Conservation (phyloP, 2,797 vertebrate species). For the Urosaurus nigricauda region DNA sequence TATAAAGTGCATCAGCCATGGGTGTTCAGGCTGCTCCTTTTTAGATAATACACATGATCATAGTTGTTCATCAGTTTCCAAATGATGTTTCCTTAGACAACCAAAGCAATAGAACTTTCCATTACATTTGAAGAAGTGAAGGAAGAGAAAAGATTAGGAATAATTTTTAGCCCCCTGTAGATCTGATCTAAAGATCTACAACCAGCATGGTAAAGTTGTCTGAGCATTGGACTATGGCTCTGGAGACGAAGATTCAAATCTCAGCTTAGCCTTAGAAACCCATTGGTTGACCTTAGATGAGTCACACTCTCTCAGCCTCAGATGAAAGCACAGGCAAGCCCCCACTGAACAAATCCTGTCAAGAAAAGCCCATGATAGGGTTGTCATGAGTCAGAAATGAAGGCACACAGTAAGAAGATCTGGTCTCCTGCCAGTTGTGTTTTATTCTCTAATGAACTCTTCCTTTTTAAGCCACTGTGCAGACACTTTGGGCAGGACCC, state of each 20-base stretch:
- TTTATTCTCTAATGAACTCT: slow-evolving; percentile 67
- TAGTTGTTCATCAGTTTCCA: neutral
- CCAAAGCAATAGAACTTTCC: neutral
- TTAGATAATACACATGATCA: neutral
- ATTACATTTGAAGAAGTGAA: neutral
- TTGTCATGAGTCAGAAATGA: too few relatives aligned
- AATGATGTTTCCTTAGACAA: slow-evolving; percentile 57
- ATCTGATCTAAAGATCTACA: slow-evolving; percentile 36
- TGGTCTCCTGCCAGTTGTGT: slow-evolving; percentile 57
- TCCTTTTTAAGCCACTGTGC: slow-evolving; percentile 68
- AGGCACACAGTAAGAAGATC: slow-evolving; percentile 11
- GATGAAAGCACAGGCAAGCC: too few relatives aligned
- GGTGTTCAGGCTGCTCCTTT: too few relatives aligned
- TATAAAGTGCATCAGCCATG: too few relatives aligned
- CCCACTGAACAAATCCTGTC: too few relatives aligned
- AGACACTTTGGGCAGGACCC: slow-evolving; percentile 71
- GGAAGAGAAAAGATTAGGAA: slow-evolving; percentile 55
- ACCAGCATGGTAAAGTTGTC: too few relatives aligned
- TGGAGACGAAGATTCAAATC: too few relatives aligned
- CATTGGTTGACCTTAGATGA: too few relatives aligned
- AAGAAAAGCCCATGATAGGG: too few relatives aligned
- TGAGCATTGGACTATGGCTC: too few relatives aligned
- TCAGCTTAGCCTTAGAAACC: too few relatives aligned
- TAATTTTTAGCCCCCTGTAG: slow-evolving; percentile 56
- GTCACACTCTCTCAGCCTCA: too few relatives aligned